Evolutionary conservation across 2,797 vertebrate species (phyloP), one percentile per base, ranked within the genome.

Genomic region (Diplodus sargus): DNA sequence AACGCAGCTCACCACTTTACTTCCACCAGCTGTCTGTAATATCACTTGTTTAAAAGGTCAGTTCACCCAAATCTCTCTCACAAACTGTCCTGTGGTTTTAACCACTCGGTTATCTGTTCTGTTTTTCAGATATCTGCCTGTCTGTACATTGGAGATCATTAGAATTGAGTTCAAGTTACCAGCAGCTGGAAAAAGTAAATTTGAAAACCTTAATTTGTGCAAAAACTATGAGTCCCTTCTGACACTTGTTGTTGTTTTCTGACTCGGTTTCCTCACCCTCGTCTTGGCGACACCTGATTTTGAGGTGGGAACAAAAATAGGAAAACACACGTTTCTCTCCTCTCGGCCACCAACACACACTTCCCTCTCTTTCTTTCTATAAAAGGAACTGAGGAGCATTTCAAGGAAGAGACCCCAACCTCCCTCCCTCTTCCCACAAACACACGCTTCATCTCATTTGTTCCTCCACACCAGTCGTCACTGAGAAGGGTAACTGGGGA

Each of bases 381-480:
- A 9, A n/a, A 20, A 47, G 4, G 63, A 73, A 20, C 4, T 30
- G 39, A 53, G 59, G 17, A 64, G 65, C 39, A 23, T 49, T 78
- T 28, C 48, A 0, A 22, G 58, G 64, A 73, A 77, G 28, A 76
- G 51, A 45, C 2, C 17, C 28, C 20, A 17, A 12, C 8, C 17
- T 1, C 42, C 22, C 5, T 12, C 49, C 43, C 6, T 22, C 39
- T n/a, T 25, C 53, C 5, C 39, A 10, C 67, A 23, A 30, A 25
- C 17, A 14, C 58, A 39, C 13, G 20, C 23, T 51, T 57, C 45
- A 57, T 28, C 53, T 28, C 28, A 49, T 15, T 68, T 67, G 57
- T 69, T 45, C 39, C 28, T 63, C 43, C 45, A 43, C 58, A 57
- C 76, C 42, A 20, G 70, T 69, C 2, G 34, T 58, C 59, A 64